These are phyloP conservation scores for Lycopodina hypogea DNA, from an alignment of 37 sponge, comb jelly and placozoan genomes.

Conservation along the genomic window DNA sequence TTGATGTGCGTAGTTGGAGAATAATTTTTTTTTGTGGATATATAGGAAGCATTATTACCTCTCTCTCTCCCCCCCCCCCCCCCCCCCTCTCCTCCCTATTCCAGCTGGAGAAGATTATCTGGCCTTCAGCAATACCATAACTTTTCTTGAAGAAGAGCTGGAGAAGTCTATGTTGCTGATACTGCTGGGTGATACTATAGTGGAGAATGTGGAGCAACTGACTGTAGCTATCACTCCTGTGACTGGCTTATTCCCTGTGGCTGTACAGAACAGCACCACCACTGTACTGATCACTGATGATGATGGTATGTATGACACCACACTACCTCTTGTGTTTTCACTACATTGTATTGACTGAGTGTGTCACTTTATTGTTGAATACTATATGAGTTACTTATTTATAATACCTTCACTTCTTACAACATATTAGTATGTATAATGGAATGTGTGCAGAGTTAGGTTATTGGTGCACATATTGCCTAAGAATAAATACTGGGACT, in stretches of 20 bases:
- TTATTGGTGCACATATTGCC: too few species aligned
- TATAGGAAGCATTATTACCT: too few species aligned
- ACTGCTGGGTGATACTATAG: neutral
- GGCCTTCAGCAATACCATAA: neutral
- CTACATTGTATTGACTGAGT: too few species aligned
- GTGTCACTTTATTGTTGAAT: too few species aligned
- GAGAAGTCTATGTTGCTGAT: neutral
- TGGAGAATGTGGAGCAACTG: conserved; percentile 22
- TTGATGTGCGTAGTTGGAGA: too few species aligned
- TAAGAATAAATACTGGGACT: too few species aligned
- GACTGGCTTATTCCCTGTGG: conserved; percentile 21
- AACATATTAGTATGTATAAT: neutral
- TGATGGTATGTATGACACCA: conserved; percentile 12
- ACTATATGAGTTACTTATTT: too few species aligned
- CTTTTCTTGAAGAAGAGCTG: conserved; percentile 16
- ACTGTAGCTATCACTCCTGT: conserved; percentile 6
- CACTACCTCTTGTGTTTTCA: neutral
- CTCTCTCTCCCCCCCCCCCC: too few species aligned
- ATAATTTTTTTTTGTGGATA: too few species aligned
- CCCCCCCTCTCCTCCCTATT: too few species aligned
- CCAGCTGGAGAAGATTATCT: conserved; percentile 15
- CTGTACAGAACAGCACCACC: neutral
- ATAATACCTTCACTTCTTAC: neutral
- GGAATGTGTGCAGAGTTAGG: too few species aligned
- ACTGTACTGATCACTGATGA: conserved; percentile 26